These are phyloP conservation scores for Agrilus biguttatus DNA, from an alignment of 2,888 invertebrate species.

Conservation along the genomic window DNA sequence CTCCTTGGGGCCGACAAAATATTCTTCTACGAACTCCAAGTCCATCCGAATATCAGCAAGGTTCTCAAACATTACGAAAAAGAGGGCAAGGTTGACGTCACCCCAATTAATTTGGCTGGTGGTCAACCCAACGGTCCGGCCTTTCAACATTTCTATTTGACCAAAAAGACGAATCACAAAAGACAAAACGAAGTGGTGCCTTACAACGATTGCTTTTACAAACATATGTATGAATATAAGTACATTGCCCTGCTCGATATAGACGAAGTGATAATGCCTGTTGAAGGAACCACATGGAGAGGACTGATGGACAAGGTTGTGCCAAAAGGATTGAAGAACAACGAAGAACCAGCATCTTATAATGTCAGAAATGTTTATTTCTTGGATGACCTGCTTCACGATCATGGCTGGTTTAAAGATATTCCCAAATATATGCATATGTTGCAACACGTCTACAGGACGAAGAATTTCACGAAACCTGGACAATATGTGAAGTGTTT, in stretches of 20 bases:
- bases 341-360: slow-evolving; percentile 56
- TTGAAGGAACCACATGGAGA: slow-evolving; percentile 57
- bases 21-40: slow-evolving; percentile 78
- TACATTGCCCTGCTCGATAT: slow-evolving; percentile 85
- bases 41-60: slow-evolving; percentile 86
- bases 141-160: slow-evolving; percentile 77
- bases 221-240: slow-evolving; percentile 78
- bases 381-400: slow-evolving; percentile 72
- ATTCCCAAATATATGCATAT: slow-evolving; percentile 69
- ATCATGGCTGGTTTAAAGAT: slow-evolving; percentile 65
- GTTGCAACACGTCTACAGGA: slow-evolving; percentile 74
- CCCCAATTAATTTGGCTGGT: slow-evolving; percentile 72
- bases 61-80: slow-evolving; percentile 49
- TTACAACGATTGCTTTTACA: slow-evolving; percentile 91
- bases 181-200: slow-evolving; percentile 90
- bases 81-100: slow-evolving; percentile 56
- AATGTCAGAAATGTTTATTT: slow-evolving; percentile 89
- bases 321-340: slow-evolving; percentile 51
- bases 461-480: slow-evolving; percentile 74
- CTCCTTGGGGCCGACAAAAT: slow-evolving; percentile 83
- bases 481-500: slow-evolving; percentile 82
- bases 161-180: slow-evolving; percentile 85
- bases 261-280: slow-evolving; percentile 90
- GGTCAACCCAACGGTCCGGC: slow-evolving; percentile 82
- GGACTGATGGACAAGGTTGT: slow-evolving; percentile 57